phyloP scores from a whole-genome alignment of 2,113 vertebrate species.

The Okapia johnstoni region DNA sequence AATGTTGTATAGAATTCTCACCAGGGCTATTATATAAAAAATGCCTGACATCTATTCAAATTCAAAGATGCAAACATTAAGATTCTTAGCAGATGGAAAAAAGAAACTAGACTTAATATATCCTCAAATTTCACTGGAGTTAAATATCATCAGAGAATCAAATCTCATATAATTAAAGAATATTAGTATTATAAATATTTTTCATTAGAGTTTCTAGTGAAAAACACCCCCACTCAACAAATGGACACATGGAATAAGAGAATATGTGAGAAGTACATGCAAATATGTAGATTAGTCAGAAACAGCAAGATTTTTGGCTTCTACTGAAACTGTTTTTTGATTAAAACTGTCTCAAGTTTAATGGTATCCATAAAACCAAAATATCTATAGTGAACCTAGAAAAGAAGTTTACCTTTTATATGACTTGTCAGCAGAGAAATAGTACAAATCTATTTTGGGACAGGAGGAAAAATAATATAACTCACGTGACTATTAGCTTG shows the following conservation, averaged over 20 bases:
- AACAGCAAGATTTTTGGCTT: not conserved
- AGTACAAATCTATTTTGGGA: constrained; percentile 52
- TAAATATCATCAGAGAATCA: not conserved
- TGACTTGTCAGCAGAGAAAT: constrained; percentile 41
- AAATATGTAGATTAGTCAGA: not conserved
- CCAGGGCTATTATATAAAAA: not conserved
- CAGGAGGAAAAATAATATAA: constrained; percentile 51
- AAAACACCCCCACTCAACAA: not conserved
- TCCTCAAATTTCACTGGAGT: constrained; percentile 28
- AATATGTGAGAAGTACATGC: not conserved
- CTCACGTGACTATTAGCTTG: constrained; percentile 97
- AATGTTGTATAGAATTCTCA: not conserved
- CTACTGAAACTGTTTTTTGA: not conserved
- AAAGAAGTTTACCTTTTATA: constrained; percentile 44
- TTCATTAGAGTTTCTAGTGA: constrained; percentile 22
- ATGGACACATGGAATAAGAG: not conserved
- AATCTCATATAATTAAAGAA: constrained; percentile 10
- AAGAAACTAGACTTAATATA: constrained; percentile 1
- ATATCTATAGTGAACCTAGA: constrained; percentile 22
- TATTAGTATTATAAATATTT: not conserved
- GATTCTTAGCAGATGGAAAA: not conserved
- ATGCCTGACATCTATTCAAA: not conserved
- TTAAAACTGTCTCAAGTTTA: constrained; percentile 19
- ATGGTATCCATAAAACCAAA: constrained; percentile 22
- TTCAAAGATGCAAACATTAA: constrained; percentile 27